A percentile compares a stretch with the other conserved stretches of the same genome.
Conservation (phyloP, 2,113 vertebrate species). For the Chauna torquata region DNA sequence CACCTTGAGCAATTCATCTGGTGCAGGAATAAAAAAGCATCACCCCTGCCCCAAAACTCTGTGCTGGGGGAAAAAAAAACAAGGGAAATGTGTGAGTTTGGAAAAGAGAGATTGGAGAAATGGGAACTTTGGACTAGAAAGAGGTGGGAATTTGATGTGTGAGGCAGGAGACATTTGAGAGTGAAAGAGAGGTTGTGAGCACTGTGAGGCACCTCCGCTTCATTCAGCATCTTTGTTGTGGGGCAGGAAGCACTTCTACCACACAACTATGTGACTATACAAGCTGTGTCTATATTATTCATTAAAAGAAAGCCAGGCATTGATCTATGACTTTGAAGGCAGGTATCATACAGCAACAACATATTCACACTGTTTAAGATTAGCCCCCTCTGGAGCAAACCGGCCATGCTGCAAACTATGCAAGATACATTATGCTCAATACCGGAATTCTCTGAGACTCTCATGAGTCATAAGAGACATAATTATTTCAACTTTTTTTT, state of each 20-base stretch:
- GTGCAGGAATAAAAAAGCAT: neutral
- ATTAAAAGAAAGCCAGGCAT: neutral
- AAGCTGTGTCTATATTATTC: neutral
- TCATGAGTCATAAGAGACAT: neutral
- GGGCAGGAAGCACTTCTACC: neutral
- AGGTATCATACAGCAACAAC: neutral
- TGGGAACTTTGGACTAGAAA: neutral
- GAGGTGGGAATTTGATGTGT: neutral
- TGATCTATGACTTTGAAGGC: neutral
- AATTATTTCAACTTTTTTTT: neutral
- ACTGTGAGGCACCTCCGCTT: accelerated
- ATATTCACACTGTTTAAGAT: neutral
- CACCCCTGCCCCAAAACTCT: neutral
- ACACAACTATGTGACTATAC: accelerated
- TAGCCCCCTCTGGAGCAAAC: neutral
- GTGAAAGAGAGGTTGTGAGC: neutral
- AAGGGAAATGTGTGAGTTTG: neutral
- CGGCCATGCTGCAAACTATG: neutral
- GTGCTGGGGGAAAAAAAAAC: neutral
- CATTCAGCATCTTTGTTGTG: neutral
- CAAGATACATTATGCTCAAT: accelerated
- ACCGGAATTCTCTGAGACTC: neutral
- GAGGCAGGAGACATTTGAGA: neutral
- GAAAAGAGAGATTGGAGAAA: neutral
- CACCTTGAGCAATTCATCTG: neutral